Percentiles rank a stretch among this genome's conserved stretches.
Conservation (phyloP, 2,888 invertebrate genomes). For the Ceratothoa steindachneri region DNA sequence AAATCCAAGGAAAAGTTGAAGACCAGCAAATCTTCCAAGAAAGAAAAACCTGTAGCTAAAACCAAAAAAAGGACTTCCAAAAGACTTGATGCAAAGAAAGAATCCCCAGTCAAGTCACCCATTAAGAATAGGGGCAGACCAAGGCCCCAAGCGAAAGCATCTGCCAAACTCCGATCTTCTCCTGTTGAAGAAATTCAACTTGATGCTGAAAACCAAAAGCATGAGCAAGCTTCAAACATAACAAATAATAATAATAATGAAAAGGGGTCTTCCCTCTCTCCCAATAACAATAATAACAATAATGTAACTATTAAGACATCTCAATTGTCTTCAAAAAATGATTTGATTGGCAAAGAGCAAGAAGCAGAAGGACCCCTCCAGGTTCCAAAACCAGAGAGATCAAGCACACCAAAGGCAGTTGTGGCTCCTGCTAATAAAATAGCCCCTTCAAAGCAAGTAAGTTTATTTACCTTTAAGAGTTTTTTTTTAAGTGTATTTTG, state of each 20-base stretch:
- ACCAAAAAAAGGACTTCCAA: background rate
- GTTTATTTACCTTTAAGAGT: no score
- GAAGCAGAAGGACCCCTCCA: no score
- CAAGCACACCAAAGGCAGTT: no score
- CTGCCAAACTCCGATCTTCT: background rate
- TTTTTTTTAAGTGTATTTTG: no score
- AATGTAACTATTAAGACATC: background rate
- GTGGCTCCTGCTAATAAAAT: no score
- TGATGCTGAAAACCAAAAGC: no score
- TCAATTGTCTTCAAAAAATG: background rate
- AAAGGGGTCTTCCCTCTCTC: background rate
- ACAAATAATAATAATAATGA: slow-evolving; percentile 8
- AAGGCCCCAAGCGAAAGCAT: background rate
- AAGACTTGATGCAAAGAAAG: background rate
- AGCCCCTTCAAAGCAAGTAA: no score
- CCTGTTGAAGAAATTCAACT: no score
- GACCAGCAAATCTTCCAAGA: background rate
- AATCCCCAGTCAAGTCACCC: background rate
- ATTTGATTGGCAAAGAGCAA: background rate
- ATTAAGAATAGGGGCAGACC: background rate
- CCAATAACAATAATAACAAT: background rate
- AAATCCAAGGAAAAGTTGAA: background rate
- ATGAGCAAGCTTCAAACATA: no score
- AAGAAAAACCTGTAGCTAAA: background rate
- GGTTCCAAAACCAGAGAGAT: no score